Evolutionary conservation across 1,140 invertebrate genomes (phyloP), one percentile per base, ranked within the genome.

Genomic region (Leptoteleia sp.): DNA sequence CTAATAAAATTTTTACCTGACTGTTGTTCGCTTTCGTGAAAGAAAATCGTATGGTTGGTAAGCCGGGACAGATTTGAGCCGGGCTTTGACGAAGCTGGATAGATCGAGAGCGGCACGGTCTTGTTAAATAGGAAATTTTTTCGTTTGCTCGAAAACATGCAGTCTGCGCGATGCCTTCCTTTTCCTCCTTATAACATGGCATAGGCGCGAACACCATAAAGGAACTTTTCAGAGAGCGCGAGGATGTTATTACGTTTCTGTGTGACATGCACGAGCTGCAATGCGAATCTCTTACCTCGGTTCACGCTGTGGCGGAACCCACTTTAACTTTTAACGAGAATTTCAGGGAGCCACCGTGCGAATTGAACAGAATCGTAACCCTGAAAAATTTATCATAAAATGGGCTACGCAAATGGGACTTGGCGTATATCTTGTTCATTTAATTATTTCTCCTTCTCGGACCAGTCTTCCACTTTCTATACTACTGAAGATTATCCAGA

Each of bases 241-340:
- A 73, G 40, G 48, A 75, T 57, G 59, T 73, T 64, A 64, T 55
- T 64, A 64, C 25, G 40, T 75, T 75, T 70, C 64, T 62, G 22
- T 45, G 25, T 43, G 59, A 48, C 59, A 72, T 79, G 45, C 45
- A 52, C 52, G 35, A 55, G 43, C 52, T 50, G 50, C 61, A 50
- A 65, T 52, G 50, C 37, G 3, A 16, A 35, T 76, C 64, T 5
- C 5, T 75, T 77, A 52, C 54, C 52, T 64, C 22, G 38, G 16
- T 64, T 55, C 43, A 43, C 65, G 43, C 9, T 54, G 52, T 59
- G 45, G 50, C 59, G 70, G 64, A 81, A 76, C 81, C 76, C 78
- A 81, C 81, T 84, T 81, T 52, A 82, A 86, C 77, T 86, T 87
- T 87, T 86, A 85, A 87, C 81, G 83, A 85, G 84, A 72, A 85